Conservation (phyloP, 2,888 invertebrate genomes). For the Prosopocoilus inquinatus region DNA sequence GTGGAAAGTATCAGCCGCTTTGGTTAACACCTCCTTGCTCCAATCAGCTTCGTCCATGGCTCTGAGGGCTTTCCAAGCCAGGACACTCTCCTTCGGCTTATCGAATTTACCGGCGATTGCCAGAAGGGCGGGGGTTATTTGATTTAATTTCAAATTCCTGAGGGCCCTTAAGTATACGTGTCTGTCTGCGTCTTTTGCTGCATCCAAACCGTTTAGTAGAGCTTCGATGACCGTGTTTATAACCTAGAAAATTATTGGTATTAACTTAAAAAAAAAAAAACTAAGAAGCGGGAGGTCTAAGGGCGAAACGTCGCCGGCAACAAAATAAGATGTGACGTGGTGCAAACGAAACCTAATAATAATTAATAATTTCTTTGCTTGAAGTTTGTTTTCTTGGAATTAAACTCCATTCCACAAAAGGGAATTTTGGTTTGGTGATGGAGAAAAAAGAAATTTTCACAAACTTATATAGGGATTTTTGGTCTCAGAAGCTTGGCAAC, state of each 20-base stretch:
- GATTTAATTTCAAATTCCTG: constrained; percentile 64
- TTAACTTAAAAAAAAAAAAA: neutral
- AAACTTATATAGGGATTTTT: no score
- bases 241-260: constrained; percentile 37
- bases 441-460: no score
- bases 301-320: no score
- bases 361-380: no score
- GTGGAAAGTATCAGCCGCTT: constrained; percentile 59
- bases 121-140: constrained; percentile 61
- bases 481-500: no score
- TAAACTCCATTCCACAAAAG: no score
- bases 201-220: constrained; percentile 43
- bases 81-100: constrained; percentile 56
- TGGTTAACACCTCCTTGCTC: constrained; percentile 48
- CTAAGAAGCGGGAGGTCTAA: no score
- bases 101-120: constrained; percentile 53
- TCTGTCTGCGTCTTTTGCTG: constrained; percentile 55
- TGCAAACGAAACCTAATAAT: neutral
- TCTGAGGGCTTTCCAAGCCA: constrained; percentile 68
- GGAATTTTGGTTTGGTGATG: no score
- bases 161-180: constrained; percentile 64
- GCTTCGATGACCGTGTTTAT: constrained; percentile 45
- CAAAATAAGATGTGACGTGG: neutral
- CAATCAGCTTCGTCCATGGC: constrained; percentile 51
- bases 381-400: no score